Percentiles rank a stretch among this genome's conserved stretches.
Evolutionary conservation across 1,140 invertebrate genomes (phyloP).

Genomic region (Ceratosolen solmsi): DNA sequence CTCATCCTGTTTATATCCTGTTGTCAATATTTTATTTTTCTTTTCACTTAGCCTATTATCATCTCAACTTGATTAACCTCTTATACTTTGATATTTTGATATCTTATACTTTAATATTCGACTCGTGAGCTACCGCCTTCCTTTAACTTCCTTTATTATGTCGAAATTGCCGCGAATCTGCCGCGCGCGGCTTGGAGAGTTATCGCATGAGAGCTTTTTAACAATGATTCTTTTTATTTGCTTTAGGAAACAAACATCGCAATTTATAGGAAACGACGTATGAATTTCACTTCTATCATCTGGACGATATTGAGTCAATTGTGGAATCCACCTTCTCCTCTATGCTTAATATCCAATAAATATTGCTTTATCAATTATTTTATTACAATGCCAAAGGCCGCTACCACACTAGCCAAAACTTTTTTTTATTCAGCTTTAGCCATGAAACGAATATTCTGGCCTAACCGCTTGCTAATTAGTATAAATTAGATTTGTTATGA

Average conservation of each 20-base stretch:
- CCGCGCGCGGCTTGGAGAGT: slow-evolving; percentile 17
- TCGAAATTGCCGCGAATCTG: too few relatives aligned
- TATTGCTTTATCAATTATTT: neutral
- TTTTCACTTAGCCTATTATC: too few relatives aligned
- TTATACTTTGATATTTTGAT: too few relatives aligned
- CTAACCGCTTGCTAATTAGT: neutral
- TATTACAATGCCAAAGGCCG: slow-evolving; percentile 11
- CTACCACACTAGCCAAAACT: neutral
- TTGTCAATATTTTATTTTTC: too few relatives aligned
- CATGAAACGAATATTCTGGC: neutral
- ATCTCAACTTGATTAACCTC: too few relatives aligned
- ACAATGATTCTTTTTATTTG: slow-evolving; percentile 64
- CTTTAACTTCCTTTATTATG: too few relatives aligned
- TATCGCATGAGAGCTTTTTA: slow-evolving; percentile 32
- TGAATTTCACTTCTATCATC: slow-evolving; percentile 60
- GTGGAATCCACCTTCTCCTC: slow-evolving; percentile 64
- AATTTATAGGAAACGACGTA: slow-evolving; percentile 60
- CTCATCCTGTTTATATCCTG: too few relatives aligned
- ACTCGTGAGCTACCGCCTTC: too few relatives aligned
- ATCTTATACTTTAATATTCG: too few relatives aligned
- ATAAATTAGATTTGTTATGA: neutral
- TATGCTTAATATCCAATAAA: slow-evolving; percentile 53
- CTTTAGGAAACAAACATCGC: slow-evolving; percentile 65
- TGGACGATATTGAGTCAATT: slow-evolving; percentile 64
- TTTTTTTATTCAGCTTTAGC: slow-evolving; percentile 6